Percentiles rank a stretch among this genome's conserved stretches.
Evolutionary conservation across 1,140 invertebrate genomes (phyloP).

Genomic region (Drosophila bipectinata): DNA sequence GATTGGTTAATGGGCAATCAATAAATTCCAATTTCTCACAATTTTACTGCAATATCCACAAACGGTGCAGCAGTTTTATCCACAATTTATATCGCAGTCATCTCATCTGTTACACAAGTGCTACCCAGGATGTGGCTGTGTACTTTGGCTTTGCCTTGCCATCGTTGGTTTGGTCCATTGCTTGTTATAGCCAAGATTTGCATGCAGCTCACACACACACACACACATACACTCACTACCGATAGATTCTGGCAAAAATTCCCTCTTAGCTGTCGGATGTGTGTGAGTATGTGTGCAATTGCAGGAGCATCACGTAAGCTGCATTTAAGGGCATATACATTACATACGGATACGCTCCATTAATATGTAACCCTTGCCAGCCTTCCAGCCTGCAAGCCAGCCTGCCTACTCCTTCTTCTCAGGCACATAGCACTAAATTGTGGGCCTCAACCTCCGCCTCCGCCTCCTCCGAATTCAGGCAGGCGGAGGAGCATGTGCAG

Average conservation of each 20-base stretch:
- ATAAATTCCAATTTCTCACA: constrained; percentile 82
- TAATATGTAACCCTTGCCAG: constrained; percentile 78
- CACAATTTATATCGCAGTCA: constrained; percentile 79
- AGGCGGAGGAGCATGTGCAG: constrained; percentile 46
- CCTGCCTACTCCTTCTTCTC: constrained; percentile 60
- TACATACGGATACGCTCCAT: constrained; percentile 80
- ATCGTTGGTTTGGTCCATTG: constrained; percentile 56
- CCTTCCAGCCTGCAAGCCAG: constrained; percentile 56
- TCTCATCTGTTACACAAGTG: constrained; percentile 77
- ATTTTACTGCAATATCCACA: constrained; percentile 81
- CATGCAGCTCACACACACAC: constrained; percentile 68
- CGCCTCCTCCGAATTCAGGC: not conserved
- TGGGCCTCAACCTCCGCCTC: constrained; percentile 8
- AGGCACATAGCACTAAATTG: constrained; percentile 55
- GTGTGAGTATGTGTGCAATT: not conserved
- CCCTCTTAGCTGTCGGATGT: constrained; percentile 14
- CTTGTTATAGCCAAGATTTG: constrained; percentile 73
- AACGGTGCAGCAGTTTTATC: constrained; percentile 77
- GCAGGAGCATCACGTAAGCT: constrained; percentile 70
- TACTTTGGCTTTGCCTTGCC: constrained; percentile 20
- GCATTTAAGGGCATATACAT: constrained; percentile 79
- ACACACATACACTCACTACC: constrained; percentile 38
- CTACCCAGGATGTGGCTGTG: constrained; percentile 21
- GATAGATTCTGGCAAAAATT: constrained; percentile 70
- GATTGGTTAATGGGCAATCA: constrained; percentile 83